Percentiles rank a stretch among this genome's conserved stretches.
These are phyloP conservation scores for Chondrosia reniformis DNA, from an alignment of 37 sponge, comb jelly and placozoan species.

Conservation along the genomic window DNA sequence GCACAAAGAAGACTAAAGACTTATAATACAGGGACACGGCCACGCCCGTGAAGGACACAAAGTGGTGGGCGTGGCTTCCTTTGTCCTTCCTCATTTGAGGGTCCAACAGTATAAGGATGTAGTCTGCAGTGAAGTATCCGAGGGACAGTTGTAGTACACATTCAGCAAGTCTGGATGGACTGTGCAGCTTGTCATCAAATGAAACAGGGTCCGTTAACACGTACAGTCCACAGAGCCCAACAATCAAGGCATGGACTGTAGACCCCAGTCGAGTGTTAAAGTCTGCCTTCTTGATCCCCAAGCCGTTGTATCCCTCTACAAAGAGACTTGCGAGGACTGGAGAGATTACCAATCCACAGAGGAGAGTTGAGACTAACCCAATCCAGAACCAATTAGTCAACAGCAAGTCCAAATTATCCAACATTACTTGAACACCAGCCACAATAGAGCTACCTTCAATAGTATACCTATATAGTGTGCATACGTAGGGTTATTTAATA, in stretches of 20 bases:
- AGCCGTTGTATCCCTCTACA: slow-evolving; percentile 9
- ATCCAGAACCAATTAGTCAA: neutral
- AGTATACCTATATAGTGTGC: no score
- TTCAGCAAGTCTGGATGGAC: slow-evolving; percentile 36
- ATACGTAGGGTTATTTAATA: no score
- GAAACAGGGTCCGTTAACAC: slow-evolving; percentile 22
- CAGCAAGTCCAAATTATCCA: no score
- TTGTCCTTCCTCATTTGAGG: slow-evolving; percentile 30
- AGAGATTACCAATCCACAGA: neutral
- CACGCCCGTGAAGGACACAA: slow-evolving; percentile 28
- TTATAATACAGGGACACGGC: slow-evolving; percentile 22
- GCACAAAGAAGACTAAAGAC: slow-evolving; percentile 35
- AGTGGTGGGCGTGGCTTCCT: slow-evolving; percentile 34
- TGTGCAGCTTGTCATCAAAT: slow-evolving; percentile 20
- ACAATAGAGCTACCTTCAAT: no score
- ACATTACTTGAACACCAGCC: no score
- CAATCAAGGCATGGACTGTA: slow-evolving; percentile 54
- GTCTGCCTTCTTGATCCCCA: slow-evolving; percentile 2
- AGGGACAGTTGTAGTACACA: slow-evolving; percentile 37
- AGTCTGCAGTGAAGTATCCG: slow-evolving; percentile 65
- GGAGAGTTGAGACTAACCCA: slow-evolving; percentile 20
- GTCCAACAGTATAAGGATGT: slow-evolving; percentile 31
- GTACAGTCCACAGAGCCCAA: neutral
- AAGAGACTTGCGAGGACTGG: slow-evolving; percentile 18
- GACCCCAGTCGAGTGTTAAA: slow-evolving; percentile 46